Percentiles rank a stretch among this genome's conserved stretches.
These are phyloP conservation scores for Chrysocyon brachyurus DNA, from an alignment of 2,797 vertebrate genomes.

Conservation along the genomic window DNA sequence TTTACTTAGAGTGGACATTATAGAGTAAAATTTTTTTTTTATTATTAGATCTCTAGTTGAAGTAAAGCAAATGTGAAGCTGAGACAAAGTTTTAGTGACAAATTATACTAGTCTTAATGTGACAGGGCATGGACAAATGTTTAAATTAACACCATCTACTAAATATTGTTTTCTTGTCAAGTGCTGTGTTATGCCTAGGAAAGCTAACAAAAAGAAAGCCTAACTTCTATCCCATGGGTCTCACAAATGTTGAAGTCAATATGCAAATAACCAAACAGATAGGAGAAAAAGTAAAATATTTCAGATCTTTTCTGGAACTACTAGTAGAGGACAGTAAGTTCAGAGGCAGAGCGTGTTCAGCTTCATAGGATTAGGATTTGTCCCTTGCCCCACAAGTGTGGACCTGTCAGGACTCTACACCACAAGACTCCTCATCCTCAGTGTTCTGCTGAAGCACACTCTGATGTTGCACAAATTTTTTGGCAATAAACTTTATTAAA, in stretches of 20 bases:
- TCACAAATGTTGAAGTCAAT: neutral
- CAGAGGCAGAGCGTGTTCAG: neutral
- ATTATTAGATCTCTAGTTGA: neutral
- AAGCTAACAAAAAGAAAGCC: neutral
- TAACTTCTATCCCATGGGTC: neutral
- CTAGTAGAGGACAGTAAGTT: neutral
- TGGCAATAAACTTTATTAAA: neutral
- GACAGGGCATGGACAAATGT: neutral
- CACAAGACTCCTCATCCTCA: no score
- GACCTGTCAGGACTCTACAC: fast-evolving
- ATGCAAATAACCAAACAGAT: neutral
- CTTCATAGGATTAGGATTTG: neutral
- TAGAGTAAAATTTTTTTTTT: neutral
- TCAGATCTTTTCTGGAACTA: neutral
- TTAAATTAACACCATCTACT: neutral
- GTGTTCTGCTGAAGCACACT: neutral
- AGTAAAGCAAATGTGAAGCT: neutral
- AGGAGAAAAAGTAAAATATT: neutral
- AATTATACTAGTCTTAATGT: neutral
- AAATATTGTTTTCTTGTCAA: neutral
- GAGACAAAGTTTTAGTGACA: neutral
- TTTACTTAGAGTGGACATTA: neutral
- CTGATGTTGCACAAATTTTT: neutral
- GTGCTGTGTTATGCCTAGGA: neutral
- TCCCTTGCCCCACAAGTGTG: neutral